A percentile compares a stretch with the other conserved stretches of the same genome.
Evolutionary conservation across 2,113 vertebrate genomes (phyloP).

Genomic region (Epinephelus fuscoguttatus): DNA sequence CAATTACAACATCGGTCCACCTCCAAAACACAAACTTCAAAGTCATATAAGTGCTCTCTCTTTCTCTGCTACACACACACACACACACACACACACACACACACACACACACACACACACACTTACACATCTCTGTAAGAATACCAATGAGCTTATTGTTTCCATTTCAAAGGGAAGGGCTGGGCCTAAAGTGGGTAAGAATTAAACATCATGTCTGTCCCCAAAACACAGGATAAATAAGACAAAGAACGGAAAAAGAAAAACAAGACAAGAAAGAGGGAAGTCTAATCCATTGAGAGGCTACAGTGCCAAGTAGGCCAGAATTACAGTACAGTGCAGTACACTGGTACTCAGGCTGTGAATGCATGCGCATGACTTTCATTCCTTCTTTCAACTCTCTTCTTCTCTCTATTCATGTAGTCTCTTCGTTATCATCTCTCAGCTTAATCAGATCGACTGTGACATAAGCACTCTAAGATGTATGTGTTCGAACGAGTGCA

Average conservation of each 20-base stretch:
- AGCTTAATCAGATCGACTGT: slow-evolving; percentile 36
- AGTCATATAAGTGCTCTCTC: slow-evolving; percentile 57
- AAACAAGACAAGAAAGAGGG: slow-evolving; percentile 39
- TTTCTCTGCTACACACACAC: slow-evolving; percentile 11
- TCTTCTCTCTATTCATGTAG: slow-evolving; percentile 26
- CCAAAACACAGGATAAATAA: slow-evolving; percentile 46
- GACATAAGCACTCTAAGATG: slow-evolving; percentile 42
- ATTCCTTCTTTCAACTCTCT: not conserved
- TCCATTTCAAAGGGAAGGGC: slow-evolving; percentile 72
- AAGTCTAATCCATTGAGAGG: slow-evolving; percentile 45
- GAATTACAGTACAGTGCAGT: slow-evolving; percentile 21
- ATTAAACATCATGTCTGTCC: slow-evolving; percentile 53
- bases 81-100: too few relatives aligned
- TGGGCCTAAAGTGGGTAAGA: slow-evolving; percentile 51
- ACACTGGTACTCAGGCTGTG: not conserved
- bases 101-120: slow-evolving; percentile 22
- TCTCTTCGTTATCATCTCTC: slow-evolving; percentile 8
- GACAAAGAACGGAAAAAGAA: slow-evolving; percentile 33
- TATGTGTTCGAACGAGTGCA: not conserved
- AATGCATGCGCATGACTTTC: not conserved
- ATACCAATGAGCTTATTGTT: slow-evolving; percentile 74
- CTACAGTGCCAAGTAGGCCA: slow-evolving; percentile 56
- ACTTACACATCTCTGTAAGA: slow-evolving; percentile 58
- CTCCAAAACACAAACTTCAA: slow-evolving; percentile 68
- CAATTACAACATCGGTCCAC: slow-evolving; percentile 62